phyloP scores from a whole-genome alignment of 2,797 vertebrate genomes.

The Lacerta viridis region DNA sequence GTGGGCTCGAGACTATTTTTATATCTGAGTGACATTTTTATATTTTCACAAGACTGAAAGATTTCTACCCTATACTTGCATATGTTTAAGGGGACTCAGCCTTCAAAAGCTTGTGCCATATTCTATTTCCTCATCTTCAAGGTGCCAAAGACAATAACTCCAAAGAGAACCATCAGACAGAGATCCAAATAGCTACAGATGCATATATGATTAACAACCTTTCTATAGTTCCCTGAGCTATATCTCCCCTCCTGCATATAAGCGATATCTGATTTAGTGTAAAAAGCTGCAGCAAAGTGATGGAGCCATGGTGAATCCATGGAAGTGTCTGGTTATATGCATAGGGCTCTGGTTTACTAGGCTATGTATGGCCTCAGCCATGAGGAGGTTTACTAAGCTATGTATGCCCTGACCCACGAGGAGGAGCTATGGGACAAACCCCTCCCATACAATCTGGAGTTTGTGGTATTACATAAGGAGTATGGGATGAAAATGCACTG shows the following conservation, averaged over 20 bases:
- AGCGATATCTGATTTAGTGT: background rate
- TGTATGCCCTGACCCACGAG: no score
- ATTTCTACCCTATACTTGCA: background rate
- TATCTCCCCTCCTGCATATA: background rate
- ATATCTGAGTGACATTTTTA: background rate
- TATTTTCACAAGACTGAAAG: background rate
- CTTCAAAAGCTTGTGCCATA: background rate
- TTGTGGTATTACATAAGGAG: background rate
- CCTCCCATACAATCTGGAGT: background rate
- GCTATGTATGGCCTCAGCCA: no score
- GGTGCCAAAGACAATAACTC: background rate
- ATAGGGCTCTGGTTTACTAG: background rate
- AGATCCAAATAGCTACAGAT: background rate
- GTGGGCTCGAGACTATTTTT: no score
- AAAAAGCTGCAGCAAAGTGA: background rate
- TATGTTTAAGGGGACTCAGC: background rate
- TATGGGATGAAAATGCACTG: background rate
- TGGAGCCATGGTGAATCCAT: background rate
- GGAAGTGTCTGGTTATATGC: background rate
- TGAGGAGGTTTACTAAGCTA: no score
- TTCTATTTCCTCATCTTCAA: background rate
- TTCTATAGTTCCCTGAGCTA: background rate
- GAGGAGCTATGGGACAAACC: no score
- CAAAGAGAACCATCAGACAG: background rate
- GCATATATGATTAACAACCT: background rate